Evolutionary conservation across 1,140 invertebrate genomes (phyloP).

Genomic region (Ceratitis capitata): DNA sequence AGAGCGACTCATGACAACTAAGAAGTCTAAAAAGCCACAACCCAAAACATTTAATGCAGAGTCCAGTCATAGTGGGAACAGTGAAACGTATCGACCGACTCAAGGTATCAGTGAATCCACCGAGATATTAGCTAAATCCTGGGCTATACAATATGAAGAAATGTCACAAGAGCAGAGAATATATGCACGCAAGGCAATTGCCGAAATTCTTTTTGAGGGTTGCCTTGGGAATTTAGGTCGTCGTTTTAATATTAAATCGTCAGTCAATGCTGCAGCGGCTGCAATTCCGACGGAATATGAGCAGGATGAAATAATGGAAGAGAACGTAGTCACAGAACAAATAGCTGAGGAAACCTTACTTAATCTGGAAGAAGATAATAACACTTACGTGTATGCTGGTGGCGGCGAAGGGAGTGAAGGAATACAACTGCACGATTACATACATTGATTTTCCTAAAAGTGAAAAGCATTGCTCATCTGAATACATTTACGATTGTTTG

Average conservation of each 20-base stretch:
- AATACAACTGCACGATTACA: neutral
- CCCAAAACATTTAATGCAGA: neutral
- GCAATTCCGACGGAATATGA: neutral
- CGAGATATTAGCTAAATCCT: slow-evolving; percentile 56
- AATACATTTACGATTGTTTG: no score
- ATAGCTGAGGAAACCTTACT: neutral
- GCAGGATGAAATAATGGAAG: neutral
- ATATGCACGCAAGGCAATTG: slow-evolving; percentile 58
- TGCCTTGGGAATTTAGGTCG: slow-evolving; percentile 58
- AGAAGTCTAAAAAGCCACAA: neutral
- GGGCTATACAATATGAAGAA: slow-evolving; percentile 61
- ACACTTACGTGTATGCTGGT: neutral
- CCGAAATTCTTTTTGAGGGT: slow-evolving; percentile 59
- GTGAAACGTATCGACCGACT: neutral
- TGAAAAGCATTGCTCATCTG: neutral
- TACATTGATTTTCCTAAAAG: neutral
- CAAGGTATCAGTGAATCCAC: slow-evolving; percentile 51
- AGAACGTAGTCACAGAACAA: neutral
- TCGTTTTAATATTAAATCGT: neutral
- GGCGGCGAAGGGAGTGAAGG: neutral
- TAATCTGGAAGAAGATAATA: neutral
- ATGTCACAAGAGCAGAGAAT: slow-evolving; percentile 55
- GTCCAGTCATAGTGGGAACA: neutral
- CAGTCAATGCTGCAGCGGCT: neutral
- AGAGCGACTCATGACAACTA: neutral